phyloP scores from a whole-genome alignment of 2,797 vertebrate species.

The Eospalax fontanierii region DNA sequence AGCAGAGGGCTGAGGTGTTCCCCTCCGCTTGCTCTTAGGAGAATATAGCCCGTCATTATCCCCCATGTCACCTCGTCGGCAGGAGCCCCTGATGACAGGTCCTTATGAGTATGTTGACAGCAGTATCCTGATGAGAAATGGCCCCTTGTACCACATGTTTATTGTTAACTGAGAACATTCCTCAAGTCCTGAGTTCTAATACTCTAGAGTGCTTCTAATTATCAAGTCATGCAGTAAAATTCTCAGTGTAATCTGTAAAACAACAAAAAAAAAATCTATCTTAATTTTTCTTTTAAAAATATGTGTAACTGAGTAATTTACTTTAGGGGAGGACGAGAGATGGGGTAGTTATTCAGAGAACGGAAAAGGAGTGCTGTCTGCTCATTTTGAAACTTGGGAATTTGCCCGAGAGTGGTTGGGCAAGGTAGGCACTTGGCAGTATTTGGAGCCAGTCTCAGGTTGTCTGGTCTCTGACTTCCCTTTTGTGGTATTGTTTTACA shows the following conservation, averaged over 20 bases:
- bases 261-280: conserved; percentile 28
- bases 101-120: background rate
- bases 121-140: conserved; percentile 53
- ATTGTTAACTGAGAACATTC: conserved; percentile 2
- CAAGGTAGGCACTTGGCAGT: background rate
- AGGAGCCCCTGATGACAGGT: background rate
- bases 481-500: background rate
- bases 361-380: background rate
- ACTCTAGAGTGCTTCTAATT: background rate
- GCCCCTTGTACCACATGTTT: background rate
- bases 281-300: conserved; percentile 55
- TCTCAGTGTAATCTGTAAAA: conserved; percentile 17
- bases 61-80: background rate
- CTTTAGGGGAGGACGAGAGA: background rate
- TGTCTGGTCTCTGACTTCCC: background rate
- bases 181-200: conserved; percentile 16
- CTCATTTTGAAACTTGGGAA: background rate
- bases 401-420: background rate
- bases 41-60: background rate
- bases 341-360: background rate
- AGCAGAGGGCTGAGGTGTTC: background rate
- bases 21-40: background rate
- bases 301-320: background rate
- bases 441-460: background rate
- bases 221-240: conserved; percentile 34